Evolutionary conservation across 2,113 vertebrate species (phyloP).

Genomic region (Pelvicachromis taeniatus): DNA sequence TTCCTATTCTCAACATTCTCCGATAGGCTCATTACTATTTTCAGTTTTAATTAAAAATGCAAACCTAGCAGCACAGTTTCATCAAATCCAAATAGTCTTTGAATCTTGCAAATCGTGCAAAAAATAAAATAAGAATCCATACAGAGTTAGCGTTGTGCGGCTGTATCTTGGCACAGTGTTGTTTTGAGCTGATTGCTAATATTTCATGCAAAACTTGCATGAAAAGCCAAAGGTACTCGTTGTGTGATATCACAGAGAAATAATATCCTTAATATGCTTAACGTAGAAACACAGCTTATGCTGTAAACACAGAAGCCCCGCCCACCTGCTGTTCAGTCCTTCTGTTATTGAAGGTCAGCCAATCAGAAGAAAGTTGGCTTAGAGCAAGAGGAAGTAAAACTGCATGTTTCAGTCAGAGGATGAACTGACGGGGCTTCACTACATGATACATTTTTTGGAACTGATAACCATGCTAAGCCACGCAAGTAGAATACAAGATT

Average conservation of each 20-base stretch:
- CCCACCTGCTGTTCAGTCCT: not conserved
- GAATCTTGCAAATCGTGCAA: not conserved
- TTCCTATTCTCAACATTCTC: not conserved
- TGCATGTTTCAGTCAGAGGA: not conserved
- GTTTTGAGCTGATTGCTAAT: not conserved
- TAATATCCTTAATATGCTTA: not conserved
- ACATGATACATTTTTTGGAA: not conserved
- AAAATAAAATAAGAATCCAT: too few species aligned
- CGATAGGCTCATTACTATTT: not conserved
- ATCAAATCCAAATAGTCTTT: not conserved
- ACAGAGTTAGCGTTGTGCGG: too few species aligned
- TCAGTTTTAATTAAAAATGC: not conserved
- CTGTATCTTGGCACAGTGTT: rapidly evolving
- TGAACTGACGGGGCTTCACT: not conserved
- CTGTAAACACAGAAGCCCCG: not conserved
- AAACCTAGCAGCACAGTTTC: not conserved
- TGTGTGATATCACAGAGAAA: not conserved
- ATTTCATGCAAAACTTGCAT: not conserved
- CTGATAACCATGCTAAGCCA: not conserved
- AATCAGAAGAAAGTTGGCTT: not conserved
- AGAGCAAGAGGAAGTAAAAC: not conserved
- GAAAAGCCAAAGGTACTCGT: not conserved
- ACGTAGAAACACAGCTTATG: too few species aligned
- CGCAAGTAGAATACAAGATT: not conserved
- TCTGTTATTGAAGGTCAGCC: not conserved